Evolutionary conservation across 2,888 invertebrate genomes (phyloP).

Genomic region (Geophilus truncorum): DNA sequence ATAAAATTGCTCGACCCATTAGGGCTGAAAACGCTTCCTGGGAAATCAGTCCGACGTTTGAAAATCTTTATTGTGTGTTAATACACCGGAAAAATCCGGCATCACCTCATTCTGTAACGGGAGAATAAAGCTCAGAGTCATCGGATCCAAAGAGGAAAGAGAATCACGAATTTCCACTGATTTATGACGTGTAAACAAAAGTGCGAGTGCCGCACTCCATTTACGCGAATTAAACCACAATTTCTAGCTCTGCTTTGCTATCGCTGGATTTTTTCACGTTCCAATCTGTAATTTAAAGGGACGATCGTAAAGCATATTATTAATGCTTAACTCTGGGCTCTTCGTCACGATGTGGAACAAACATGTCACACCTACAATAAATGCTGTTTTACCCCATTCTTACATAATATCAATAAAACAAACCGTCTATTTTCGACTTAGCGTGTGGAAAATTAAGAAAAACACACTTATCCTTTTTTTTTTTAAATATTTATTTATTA

Average conservation of each 20-base stretch:
- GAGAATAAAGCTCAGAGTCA: background rate
- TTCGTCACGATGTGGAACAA: conserved; percentile 19
- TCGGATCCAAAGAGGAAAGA: background rate
- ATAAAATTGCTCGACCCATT: background rate
- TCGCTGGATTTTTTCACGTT: background rate
- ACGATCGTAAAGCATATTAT: background rate
- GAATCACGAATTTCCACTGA: background rate
- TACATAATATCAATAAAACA: background rate
- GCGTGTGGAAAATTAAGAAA: too few species aligned
- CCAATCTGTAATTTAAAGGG: background rate
- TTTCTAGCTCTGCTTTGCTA: background rate
- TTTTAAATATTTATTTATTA: background rate
- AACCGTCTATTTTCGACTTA: background rate
- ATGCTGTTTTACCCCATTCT: background rate
- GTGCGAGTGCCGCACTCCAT: background rate
- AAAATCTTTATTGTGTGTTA: conserved; percentile 1
- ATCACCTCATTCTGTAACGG: background rate
- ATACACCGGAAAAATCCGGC: background rate
- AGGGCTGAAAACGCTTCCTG: background rate
- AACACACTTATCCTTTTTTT: too few species aligned
- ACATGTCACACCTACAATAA: background rate
- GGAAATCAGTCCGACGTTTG: background rate
- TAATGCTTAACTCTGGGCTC: background rate
- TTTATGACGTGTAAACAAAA: background rate
- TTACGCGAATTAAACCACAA: background rate